Conservation (phyloP, 92 coral and sea anemone genomes). For the Bergia sp. region DNA sequence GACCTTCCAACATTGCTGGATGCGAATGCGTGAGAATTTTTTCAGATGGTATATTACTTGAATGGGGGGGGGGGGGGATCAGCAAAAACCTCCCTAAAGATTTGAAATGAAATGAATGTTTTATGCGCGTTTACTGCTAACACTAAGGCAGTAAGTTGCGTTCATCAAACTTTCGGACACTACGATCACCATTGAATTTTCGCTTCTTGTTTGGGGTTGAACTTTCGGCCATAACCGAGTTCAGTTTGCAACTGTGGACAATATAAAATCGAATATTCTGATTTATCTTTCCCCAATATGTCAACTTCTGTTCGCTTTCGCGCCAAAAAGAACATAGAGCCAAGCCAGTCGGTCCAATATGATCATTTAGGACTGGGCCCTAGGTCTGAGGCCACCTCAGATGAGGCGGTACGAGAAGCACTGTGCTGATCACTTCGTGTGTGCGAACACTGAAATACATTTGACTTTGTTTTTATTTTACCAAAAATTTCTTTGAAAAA, state of each 20-base stretch:
- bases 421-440: constrained; percentile 9
- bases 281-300: neutral
- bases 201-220: no score
- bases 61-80: neutral
- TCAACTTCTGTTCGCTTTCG: no score
- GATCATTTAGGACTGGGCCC: no score
- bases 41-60: neutral
- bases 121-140: neutral
- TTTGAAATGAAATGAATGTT: constrained; percentile 1
- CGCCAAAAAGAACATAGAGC: no score
- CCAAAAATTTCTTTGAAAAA: neutral
- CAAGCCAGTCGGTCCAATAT: no score
- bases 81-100: constrained; percentile 1
- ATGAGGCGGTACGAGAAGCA: constrained; percentile 6
- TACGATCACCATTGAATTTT: no score
- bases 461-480: neutral
- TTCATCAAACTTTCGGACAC: no score
- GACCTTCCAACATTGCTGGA: no score
- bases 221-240: neutral
- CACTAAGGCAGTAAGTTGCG: constrained; percentile 3
- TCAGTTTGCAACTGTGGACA: neutral
- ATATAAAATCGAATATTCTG: neutral
- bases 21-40: no score
- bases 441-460: constrained; percentile 3
- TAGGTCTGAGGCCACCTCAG: neutral